Base-by-base conservation (phyloP, 2,888 invertebrate species). In the Dromius quadrimaculatus region DNA sequence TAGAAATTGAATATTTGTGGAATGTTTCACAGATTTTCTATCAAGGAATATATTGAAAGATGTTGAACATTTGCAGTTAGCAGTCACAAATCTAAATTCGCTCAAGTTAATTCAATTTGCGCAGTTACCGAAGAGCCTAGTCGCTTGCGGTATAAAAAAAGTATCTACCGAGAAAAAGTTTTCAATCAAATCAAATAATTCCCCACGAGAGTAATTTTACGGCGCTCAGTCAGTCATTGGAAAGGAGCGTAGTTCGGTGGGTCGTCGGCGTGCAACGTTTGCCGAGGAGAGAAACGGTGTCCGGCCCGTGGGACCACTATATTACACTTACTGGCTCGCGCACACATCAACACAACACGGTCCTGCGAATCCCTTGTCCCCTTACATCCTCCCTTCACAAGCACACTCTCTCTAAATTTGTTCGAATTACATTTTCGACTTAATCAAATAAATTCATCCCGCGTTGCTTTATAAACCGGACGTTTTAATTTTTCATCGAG, bases 151-250 rank as follows among this genome's bases (percentile, higher is more conserved):
- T 64, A 61, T 71, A 63, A 71, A 72, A n/a, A 71, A 73, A 72
- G 68, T 54, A 65, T 66, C 80, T 77, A 78, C 77, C 77, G 78
- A 80, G 79, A 79, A 81, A 81, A 81, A 82, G 81, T 84, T 85
- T 85, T 85, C 87, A 88, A 88, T 88, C 88, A 87, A 88, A 88
- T 88, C 87, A 88, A 88, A 88, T 88, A 88, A 88, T 88, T 88
- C 88, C 88, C 88, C 88, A 79, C 82, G 88, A 87, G 88, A 86
- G 87, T 87, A 87, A 88, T 88, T 88, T 87, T 86, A 86, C 87
- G 86, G 85, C 87, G 87, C 79, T 81, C 82, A 82, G 82, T 83
- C 82, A 82, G 82, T 82, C 81, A 81, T 70, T 69, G 69, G 69
- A 69, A 69, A 81, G 81, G 81, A 76, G 75, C 62, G 71, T 71